Conservation (phyloP, 1,140 invertebrate species). For the Pogonomyrmex californicus region DNA sequence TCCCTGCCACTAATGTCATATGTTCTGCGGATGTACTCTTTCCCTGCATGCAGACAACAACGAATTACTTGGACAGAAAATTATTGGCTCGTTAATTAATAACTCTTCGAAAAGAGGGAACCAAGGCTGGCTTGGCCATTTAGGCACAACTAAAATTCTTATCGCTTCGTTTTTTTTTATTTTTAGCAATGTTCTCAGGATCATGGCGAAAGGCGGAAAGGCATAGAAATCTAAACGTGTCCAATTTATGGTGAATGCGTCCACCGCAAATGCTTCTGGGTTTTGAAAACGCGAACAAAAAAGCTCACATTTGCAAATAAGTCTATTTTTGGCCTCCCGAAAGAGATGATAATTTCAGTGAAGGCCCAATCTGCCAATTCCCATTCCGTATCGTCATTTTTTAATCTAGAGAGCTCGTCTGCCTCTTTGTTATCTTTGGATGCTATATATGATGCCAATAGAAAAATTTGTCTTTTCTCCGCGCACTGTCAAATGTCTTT, state of each 20-base stretch:
- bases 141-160: not conserved
- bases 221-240: not conserved
- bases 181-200: not conserved
- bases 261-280: not conserved
- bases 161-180: not conserved
- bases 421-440: constrained; percentile 10
- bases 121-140: constrained; percentile 15
- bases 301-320: constrained; percentile 50
- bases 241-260: constrained; percentile 21
- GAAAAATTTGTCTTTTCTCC: not conserved
- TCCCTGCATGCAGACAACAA: not conserved
- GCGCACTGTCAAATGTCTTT: constrained; percentile 28
- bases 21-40: not conserved
- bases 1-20: constrained; percentile 10
- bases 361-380: not conserved
- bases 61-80: not conserved
- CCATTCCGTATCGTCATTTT: not conserved
- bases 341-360: not conserved
- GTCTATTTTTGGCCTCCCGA: constrained; percentile 25
- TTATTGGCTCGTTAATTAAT: not conserved
- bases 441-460: constrained; percentile 16
- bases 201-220: constrained; percentile 3
- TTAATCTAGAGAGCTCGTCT: constrained; percentile 1
- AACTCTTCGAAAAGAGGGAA: not conserved
- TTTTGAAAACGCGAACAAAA: not conserved